Percentiles rank a stretch among this genome's conserved stretches.
phyloP scores from a whole-genome alignment of 2,797 vertebrate species.

The Euthynnus affinis region DNA sequence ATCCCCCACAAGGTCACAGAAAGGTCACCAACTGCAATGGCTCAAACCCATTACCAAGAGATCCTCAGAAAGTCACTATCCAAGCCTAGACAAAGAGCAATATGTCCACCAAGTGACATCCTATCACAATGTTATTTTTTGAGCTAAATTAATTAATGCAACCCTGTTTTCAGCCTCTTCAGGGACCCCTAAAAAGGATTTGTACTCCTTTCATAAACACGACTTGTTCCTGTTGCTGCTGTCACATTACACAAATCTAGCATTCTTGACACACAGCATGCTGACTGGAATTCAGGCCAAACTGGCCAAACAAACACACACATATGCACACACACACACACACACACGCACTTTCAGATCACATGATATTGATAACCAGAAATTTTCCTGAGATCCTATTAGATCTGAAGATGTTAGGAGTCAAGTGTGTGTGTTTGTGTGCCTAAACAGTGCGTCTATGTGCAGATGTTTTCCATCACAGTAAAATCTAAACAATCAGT shows the following conservation, averaged over 20 bases:
- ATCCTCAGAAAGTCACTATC: neutral
- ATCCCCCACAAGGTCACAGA: too few relatives aligned
- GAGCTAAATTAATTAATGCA: neutral
- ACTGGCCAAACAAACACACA: constrained; percentile 13
- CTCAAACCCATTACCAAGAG: neutral
- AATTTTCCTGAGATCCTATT: constrained; percentile 26
- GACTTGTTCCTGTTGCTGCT: constrained; percentile 58
- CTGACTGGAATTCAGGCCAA: constrained; percentile 57
- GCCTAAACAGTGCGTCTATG: neutral
- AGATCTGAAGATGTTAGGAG: neutral
- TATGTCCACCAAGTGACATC: neutral
- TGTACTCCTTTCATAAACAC: constrained; percentile 43
- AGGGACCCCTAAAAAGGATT: constrained; percentile 41
- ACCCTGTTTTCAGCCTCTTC: constrained; percentile 34
- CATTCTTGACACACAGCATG: constrained; percentile 78
- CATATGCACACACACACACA: neutral
- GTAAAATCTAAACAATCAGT: constrained; percentile 45
- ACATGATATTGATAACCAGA: constrained; percentile 41
- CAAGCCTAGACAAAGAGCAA: neutral
- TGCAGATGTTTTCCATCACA: constrained; percentile 52
- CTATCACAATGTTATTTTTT: neutral
- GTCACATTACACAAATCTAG: constrained; percentile 79
- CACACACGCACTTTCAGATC: constrained; percentile 17
- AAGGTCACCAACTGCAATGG: neutral
- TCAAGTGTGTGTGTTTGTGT: neutral